A percentile compares a stretch with the other conserved stretches of the same genome.
These are phyloP conservation scores for Myioborus miniatus DNA, from an alignment of 2,797 vertebrate genomes.

Conservation along the genomic window DNA sequence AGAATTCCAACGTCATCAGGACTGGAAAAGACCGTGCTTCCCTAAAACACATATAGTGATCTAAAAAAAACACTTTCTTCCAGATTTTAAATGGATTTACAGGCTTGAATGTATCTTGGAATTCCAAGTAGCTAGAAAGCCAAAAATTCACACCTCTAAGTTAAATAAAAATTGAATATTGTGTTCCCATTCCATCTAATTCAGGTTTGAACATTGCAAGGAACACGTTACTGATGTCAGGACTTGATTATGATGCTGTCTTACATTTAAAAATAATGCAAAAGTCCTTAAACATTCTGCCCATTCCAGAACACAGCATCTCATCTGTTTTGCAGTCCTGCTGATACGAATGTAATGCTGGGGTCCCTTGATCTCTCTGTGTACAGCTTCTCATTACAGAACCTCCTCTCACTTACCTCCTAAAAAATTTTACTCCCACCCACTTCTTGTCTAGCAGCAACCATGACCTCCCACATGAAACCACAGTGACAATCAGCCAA, in stretches of 20 bases:
- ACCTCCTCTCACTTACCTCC: background rate
- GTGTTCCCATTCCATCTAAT: background rate
- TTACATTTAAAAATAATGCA: background rate
- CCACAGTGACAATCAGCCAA: background rate
- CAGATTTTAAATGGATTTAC: background rate
- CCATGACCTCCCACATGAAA: conserved; percentile 27
- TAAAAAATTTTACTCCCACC: background rate
- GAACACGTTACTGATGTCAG: background rate
- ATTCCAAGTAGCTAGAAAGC: background rate
- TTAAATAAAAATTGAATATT: background rate
- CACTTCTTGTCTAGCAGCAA: conserved; percentile 6
- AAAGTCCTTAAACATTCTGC: background rate
- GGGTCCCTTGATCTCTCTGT: background rate
- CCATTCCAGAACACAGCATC: background rate
- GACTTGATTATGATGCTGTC: background rate
- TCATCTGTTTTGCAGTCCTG: background rate
- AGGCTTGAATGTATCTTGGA: background rate
- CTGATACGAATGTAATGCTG: background rate
- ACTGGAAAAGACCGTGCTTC: background rate
- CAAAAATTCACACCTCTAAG: background rate
- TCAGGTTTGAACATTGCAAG: background rate
- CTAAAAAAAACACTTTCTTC: background rate
- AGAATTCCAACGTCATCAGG: background rate
- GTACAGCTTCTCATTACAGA: background rate
- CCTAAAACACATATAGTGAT: background rate